Evolutionary conservation across 2,888 invertebrate genomes (phyloP), one percentile per base, ranked within the genome.

Genomic region (Ypsolopha scabrella): DNA sequence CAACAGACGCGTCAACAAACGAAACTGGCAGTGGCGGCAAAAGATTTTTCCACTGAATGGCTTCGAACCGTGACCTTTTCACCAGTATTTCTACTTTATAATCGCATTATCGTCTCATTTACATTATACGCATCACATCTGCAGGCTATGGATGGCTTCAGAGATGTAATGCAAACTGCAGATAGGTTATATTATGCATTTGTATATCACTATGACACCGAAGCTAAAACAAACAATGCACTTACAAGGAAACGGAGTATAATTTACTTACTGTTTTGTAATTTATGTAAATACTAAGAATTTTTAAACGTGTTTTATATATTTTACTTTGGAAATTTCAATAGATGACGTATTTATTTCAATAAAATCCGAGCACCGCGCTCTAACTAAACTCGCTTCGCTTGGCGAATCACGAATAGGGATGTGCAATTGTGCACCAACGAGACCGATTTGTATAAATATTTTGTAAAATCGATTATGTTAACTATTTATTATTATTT

Each of bases 151-250:
- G 67, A 73, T 64, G 67, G 67, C 74, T 69, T 73, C 72, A 73
- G 69, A 76, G 76, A 78, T 80, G 80, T 77, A 24, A 78, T 75
- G 78, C 72, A 68, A 72, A 76, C 67, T 72, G 71, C 66, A 83
- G 67, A 75, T 79, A 85, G 86, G 85, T 85, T 85, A 86, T 81
- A 81, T 77, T 80, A 81, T 79, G 82, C 80, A 74, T 82, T 82
- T 80, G 70, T 83, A 80, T 80, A 83, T 65, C 75, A 76, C 75
- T 79, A 72, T n/a, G 78, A 80, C 24, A 24, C 80, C 64, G 62
- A 58, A 37, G 9, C 10, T n/a, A 69, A 72, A 70, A 71, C 73
- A 82, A 83, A 83, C 80, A 81, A 79, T 73, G 75, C 78, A 72
- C 50, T 35, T 33, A 6, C 24, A 24, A 24, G 24, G 39, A 48